A percentile compares a stretch with the other conserved stretches of the same genome.
Conservation (phyloP, 2,888 invertebrate genomes). For the Cheilosia scutellata region DNA sequence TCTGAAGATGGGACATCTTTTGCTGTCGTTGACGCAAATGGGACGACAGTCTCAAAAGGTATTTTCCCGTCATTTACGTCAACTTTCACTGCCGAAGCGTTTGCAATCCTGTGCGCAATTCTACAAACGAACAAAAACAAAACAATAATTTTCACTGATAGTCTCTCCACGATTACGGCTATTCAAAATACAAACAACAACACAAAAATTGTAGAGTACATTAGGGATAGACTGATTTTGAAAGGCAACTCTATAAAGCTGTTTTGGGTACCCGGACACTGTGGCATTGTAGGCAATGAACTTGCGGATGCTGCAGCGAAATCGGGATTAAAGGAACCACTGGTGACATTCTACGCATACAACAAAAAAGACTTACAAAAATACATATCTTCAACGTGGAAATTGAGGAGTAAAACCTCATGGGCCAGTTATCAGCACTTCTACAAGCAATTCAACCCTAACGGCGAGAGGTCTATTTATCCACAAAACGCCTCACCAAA, state of each 20-base stretch:
- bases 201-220: too few species aligned
- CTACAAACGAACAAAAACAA: neutral
- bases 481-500: too few species aligned
- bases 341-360: neutral
- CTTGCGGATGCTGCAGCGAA: too few species aligned
- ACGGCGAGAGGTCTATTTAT: too few species aligned
- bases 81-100: conserved; percentile 41
- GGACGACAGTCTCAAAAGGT: neutral
- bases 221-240: too few species aligned
- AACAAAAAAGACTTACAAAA: neutral
- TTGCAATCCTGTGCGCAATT: conserved; percentile 21
- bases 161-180: neutral
- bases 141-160: too few species aligned
- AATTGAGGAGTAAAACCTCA: neutral
- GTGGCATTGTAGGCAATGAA: too few species aligned
- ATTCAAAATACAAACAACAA: neutral
- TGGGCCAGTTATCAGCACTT: neutral
- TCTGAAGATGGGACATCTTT: conserved; percentile 23
- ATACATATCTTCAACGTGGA: neutral
- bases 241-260: too few species aligned
- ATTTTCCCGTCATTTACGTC: conserved; percentile 17
- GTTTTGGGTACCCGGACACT: too few species aligned
- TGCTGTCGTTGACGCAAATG: conserved; percentile 28
- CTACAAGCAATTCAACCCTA: neutral
- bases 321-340: too few species aligned